Base-by-base conservation (phyloP, 2,113 vertebrate species). In the Pomatostomus ruficeps region DNA sequence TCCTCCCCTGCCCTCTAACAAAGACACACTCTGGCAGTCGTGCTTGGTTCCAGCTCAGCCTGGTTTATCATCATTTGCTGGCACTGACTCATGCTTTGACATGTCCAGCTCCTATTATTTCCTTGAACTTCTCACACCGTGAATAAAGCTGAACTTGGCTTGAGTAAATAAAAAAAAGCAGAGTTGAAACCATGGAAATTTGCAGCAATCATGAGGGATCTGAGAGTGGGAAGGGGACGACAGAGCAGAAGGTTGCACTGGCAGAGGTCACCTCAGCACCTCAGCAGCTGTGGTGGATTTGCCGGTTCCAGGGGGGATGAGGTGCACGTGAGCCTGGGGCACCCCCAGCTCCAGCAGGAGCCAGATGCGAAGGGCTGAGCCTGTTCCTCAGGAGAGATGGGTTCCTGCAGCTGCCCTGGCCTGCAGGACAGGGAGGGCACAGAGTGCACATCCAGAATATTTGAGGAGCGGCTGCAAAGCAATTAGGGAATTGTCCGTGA, bases 361-460 rank as follows among this genome's bases (percentile, higher is more conserved):
- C 49, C 26, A 6, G 12, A 28, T 24, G 19, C 2, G 9, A 55
- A 58, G 14, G 42, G n/a, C 43, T 72, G 31, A 29, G 63, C 20
- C 7, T 26, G 11, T 0, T 52, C 10, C 10, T 33, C 35, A 36
- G 48, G 61, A 77, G 25, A 1, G 3, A 29, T 2, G 2, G 14
- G 13, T 46, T 29, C 36, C 36, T 38, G 67, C 42, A 79, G 54
- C 10, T 66, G 55, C 36, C 18, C 10, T 4, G 33, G 21, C 18
- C 31, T 22, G 6, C 12, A 18, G 63, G 24, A 79, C 6, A 11
- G 40, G 20, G 4, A 68, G 11, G 1, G 12, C 11, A 13, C 36
- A 2, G 2, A 52, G 36, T 4, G 14, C 22, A 1, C 7, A 6
- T 33, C 40, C 17, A 4, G 12, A 61, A 48, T 21, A 24, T 15